phyloP scores from a whole-genome alignment of 2,113 vertebrate species.

The Caranx ignobilis region DNA sequence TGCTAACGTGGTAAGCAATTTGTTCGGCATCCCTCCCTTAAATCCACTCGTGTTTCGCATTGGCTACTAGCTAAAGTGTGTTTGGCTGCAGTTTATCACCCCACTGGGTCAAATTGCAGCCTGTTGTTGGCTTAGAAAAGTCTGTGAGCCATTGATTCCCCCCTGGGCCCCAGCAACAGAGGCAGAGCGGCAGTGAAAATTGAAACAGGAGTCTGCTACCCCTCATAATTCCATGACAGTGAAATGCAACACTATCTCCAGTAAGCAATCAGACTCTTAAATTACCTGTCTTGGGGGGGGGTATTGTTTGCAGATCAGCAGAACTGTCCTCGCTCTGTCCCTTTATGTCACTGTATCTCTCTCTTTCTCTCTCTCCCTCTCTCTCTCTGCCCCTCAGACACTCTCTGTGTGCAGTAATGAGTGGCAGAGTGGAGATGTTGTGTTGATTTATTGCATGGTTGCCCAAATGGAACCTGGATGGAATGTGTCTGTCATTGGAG shows the following conservation, averaged over 20 bases:
- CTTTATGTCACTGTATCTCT: constrained; percentile 56
- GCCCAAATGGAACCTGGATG: constrained; percentile 73
- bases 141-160: constrained; percentile 55
- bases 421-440: constrained; percentile 67
- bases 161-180: constrained; percentile 56
- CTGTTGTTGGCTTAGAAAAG: constrained; percentile 63
- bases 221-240: constrained; percentile 73
- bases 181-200: constrained; percentile 66
- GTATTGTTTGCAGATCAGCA: constrained; percentile 71
- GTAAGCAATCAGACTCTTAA: constrained; percentile 78
- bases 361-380: constrained; percentile 19
- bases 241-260: constrained; percentile 74
- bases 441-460: constrained; percentile 81
- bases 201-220: constrained; percentile 65
- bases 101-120: constrained; percentile 63
- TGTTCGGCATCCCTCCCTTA: constrained; percentile 8
- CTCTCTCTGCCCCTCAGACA: constrained; percentile 30
- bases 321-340: constrained; percentile 57
- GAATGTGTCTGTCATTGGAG: constrained; percentile 75
- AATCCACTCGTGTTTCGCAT: constrained; percentile 49
- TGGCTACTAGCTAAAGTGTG: constrained; percentile 41
- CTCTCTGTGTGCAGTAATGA: constrained; percentile 65
- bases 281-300: constrained; percentile 66
- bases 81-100: constrained; percentile 65
- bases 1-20: constrained; percentile 8